A percentile compares a stretch with the other conserved stretches of the same genome.
Conservation (phyloP, 2,888 invertebrate genomes). For the Sinelater perroti region DNA sequence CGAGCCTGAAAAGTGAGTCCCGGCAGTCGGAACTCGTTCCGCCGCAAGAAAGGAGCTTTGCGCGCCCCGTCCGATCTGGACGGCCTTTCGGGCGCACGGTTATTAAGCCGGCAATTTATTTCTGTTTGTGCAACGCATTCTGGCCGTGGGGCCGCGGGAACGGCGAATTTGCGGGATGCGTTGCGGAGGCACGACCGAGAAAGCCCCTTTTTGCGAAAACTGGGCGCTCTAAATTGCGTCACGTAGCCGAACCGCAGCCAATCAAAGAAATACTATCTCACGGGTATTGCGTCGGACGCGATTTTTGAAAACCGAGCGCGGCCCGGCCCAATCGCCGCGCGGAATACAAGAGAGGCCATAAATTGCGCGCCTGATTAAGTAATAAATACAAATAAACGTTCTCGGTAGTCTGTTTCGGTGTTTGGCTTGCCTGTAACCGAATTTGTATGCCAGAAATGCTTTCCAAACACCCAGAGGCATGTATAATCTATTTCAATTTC, state of each 20-base stretch:
- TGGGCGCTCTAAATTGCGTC: constrained; percentile 3
- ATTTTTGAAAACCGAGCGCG: too few relatives aligned
- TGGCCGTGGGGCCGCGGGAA: constrained; percentile 2
- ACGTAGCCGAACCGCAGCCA: constrained; percentile 3
- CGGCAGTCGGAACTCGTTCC: constrained; percentile 51
- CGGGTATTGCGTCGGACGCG: too few relatives aligned
- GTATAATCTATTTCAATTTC: too few relatives aligned
- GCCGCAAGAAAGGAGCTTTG: constrained; percentile 48
- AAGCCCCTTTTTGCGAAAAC: background rate
- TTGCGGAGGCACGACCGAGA: background rate
- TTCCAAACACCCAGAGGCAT: too few relatives aligned
- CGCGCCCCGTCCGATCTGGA: constrained; percentile 53
- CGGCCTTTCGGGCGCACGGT: constrained; percentile 49
- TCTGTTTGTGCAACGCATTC: constrained; percentile 34
- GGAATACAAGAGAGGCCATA: too few relatives aligned
- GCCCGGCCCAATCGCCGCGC: too few relatives aligned
- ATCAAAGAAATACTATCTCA: background rate
- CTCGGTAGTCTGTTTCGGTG: too few relatives aligned
- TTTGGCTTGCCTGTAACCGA: too few relatives aligned
- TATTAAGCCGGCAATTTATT: constrained; percentile 51
- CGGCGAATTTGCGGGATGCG: background rate
- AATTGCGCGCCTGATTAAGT: too few relatives aligned
- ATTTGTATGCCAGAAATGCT: too few relatives aligned
- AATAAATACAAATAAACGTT: too few relatives aligned
- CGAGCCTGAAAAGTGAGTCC: constrained; percentile 48